A percentile compares a stretch with the other conserved stretches of the same genome.
These are phyloP conservation scores for Lagorchestes hirsutus DNA, from an alignment of 2,797 vertebrate genomes.

Conservation along the genomic window DNA sequence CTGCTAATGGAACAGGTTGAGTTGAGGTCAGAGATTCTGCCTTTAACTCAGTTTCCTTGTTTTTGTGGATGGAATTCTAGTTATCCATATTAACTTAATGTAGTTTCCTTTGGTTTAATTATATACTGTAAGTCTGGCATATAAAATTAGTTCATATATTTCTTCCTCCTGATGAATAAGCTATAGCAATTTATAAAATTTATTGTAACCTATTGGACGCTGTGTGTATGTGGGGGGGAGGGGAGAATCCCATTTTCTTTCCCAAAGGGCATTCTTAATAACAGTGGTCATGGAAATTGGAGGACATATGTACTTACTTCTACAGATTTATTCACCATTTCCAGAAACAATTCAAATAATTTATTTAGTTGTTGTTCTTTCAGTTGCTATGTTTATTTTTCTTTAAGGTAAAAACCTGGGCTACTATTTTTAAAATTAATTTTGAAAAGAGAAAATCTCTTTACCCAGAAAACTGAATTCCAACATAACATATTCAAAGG, in stretches of 20 bases:
- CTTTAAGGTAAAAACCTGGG: background rate
- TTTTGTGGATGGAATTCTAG: constrained; percentile 72
- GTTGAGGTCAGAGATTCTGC: constrained; percentile 70
- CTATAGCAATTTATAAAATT: constrained; percentile 64
- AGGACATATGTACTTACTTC: constrained; percentile 8
- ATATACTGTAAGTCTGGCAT: constrained; percentile 71
- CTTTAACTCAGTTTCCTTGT: constrained; percentile 72
- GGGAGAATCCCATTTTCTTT: background rate
- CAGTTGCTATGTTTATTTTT: background rate
- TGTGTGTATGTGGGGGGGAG: background rate
- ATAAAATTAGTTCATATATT: constrained; percentile 74
- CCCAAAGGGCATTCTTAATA: background rate
- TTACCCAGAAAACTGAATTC: background rate
- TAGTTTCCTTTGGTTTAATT: constrained; percentile 77
- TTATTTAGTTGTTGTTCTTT: constrained; percentile 4
- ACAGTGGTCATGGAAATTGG: constrained; percentile 15
- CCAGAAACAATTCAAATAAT: constrained; percentile 42
- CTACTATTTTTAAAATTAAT: background rate
- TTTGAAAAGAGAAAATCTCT: background rate
- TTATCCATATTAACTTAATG: constrained; percentile 74
- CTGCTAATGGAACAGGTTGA: constrained; percentile 53
- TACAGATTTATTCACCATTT: constrained; percentile 44
- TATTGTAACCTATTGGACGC: constrained; percentile 57
- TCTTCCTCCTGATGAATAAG: constrained; percentile 61
- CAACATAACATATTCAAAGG: background rate